Conservation (phyloP, 1,140 invertebrate genomes). For the Reticulitermes speratus region DNA sequence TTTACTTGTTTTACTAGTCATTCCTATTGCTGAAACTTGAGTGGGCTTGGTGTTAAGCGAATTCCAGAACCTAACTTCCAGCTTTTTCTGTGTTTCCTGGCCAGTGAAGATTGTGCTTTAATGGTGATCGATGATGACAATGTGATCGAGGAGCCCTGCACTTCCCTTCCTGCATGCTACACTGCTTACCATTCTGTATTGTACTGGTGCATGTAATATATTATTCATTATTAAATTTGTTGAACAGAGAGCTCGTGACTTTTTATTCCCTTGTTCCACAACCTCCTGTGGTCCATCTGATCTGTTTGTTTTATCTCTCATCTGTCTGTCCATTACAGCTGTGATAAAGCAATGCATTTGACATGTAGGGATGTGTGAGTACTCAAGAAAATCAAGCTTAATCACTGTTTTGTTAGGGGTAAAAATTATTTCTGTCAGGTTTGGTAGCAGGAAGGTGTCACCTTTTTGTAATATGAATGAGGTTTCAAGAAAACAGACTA, state of each 20-base stretch:
- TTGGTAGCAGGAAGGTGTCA: too few species aligned
- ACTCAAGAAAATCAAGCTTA: not conserved
- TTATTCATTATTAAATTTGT: constrained; percentile 33
- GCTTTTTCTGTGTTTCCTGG: constrained; percentile 25
- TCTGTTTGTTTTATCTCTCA: not conserved
- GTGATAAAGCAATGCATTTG: not conserved
- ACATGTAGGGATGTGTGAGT: not conserved
- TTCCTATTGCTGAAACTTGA: constrained; percentile 28
- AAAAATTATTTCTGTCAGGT: too few species aligned
- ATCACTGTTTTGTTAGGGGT: too few species aligned
- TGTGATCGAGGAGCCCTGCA: constrained; percentile 21
- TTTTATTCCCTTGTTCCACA: constrained; percentile 26
- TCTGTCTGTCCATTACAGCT: not conserved
- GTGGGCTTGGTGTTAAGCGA: constrained; percentile 21
- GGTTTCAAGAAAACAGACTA: too few species aligned
- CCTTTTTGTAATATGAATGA: too few species aligned
- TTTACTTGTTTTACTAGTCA: constrained; percentile 24
- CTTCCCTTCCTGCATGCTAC: constrained; percentile 32
- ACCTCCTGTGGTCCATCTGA: not conserved
- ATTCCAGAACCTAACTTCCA: constrained; percentile 9
- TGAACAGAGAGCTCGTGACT: constrained; percentile 29
- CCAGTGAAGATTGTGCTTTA: constrained; percentile 33
- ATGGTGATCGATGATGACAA: constrained; percentile 25
- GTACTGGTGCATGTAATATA: constrained; percentile 31
- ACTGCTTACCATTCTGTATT: constrained; percentile 30